These are phyloP conservation scores for Apodemus agrarius DNA, from an alignment of 2,797 vertebrate species.

Conservation along the genomic window DNA sequence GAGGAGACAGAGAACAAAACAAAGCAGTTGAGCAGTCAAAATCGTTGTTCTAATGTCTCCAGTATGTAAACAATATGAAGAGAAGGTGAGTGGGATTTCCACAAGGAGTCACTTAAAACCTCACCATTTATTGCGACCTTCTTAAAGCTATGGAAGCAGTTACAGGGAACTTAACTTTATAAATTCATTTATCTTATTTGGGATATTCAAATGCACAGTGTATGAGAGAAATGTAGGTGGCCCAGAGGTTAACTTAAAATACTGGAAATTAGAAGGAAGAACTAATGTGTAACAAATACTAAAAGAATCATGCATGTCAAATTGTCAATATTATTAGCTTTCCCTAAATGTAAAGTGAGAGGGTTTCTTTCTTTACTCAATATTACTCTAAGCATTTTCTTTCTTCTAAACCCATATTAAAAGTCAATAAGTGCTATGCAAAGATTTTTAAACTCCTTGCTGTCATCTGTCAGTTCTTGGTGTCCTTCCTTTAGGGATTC, in stretches of 20 bases:
- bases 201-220: background rate
- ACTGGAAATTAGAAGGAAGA: background rate
- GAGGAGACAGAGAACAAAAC: background rate
- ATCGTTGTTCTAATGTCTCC: background rate
- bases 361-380: background rate
- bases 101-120: background rate
- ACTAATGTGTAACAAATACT: background rate
- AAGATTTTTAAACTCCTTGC: background rate
- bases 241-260: background rate
- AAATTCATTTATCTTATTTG: background rate
- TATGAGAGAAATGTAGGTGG: background rate
- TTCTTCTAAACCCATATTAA: background rate
- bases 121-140: background rate
- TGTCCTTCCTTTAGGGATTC: background rate
- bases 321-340: background rate
- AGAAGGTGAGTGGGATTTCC: background rate
- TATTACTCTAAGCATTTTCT: background rate
- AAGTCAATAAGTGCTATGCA: background rate
- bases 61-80: constrained; percentile 1
- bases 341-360: background rate
- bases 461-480: background rate
- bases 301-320: background rate
- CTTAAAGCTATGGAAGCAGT: background rate
- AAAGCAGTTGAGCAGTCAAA: constrained; percentile 44
- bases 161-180: background rate